These are phyloP conservation scores for Aplodontia rufa DNA, from an alignment of 2,113 vertebrate species.

Conservation along the genomic window DNA sequence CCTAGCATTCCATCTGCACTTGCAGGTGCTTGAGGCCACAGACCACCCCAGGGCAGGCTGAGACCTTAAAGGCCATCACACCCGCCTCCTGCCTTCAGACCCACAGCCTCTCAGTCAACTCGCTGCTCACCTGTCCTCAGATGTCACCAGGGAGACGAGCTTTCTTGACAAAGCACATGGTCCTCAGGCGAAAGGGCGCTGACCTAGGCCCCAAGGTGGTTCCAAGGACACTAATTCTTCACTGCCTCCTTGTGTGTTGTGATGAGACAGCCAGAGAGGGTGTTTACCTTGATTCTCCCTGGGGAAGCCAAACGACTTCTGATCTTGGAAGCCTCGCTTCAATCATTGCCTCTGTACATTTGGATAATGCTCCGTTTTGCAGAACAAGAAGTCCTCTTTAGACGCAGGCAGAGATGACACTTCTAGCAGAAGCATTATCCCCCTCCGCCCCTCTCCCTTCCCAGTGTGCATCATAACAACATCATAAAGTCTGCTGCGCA, in stretches of 20 bases:
- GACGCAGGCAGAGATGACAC: not conserved
- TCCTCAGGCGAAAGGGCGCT: not conserved
- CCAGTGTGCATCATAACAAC: rapidly evolving
- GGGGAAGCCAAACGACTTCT: not conserved
- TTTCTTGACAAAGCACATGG: not conserved
- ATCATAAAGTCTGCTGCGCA: not conserved
- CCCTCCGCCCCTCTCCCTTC: not conserved
- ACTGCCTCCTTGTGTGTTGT: not conserved
- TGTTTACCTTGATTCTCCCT: not conserved
- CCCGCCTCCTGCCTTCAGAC: not conserved
- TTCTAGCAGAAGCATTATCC: not conserved
- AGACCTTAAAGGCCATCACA: not conserved
- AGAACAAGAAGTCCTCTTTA: not conserved
- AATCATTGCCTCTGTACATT: not conserved
- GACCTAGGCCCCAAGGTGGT: not conserved
- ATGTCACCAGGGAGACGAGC: not conserved
- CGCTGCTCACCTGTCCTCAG: not conserved
- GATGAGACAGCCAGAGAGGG: not conserved
- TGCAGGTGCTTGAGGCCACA: not conserved
- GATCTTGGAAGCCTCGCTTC: not conserved
- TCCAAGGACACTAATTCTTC: not conserved
- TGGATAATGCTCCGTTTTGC: not conserved
- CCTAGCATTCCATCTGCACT: not conserved
- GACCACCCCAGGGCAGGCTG: not conserved
- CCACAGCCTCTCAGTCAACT: not conserved